A percentile compares a stretch with the other conserved stretches of the same genome.
Conservation (phyloP, 2,113 vertebrate species). For the Nibea coibor region DNA sequence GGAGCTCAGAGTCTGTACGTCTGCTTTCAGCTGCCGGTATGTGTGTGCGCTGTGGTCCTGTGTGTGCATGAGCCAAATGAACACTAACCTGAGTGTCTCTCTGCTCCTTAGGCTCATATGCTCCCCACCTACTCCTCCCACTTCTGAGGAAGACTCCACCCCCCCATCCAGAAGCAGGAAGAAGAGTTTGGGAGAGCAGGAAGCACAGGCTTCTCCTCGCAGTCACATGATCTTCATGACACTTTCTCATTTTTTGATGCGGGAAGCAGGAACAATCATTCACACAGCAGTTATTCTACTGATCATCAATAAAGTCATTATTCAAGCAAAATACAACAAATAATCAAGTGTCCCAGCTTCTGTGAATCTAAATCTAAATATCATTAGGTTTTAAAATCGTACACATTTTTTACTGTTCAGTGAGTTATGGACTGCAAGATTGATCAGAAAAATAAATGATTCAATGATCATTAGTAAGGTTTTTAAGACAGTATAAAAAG, state of each 20-base stretch:
- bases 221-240: slow-evolving; percentile 37
- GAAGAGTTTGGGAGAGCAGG: slow-evolving; percentile 54
- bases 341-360: neutral
- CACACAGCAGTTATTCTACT: no score
- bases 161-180: slow-evolving; percentile 43
- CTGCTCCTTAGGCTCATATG: slow-evolving; percentile 36
- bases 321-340: neutral
- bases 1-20: neutral
- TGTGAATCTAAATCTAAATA: neutral
- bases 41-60: neutral
- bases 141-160: slow-evolving; percentile 56
- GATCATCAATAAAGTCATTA: neutral
- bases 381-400: neutral
- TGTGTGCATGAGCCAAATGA: slow-evolving; percentile 35
- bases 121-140: slow-evolving; percentile 40
- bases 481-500: no score
- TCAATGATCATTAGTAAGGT: no score
- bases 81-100: slow-evolving; percentile 54
- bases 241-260: slow-evolving; percentile 18
- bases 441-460: no score
- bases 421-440: no score
- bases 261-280: neutral
- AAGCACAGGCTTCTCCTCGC: slow-evolving; percentile 56
- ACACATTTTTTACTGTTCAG: no score
- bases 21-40: slow-evolving; percentile 11